phyloP scores from a whole-genome alignment of 2,113 vertebrate genomes.

The Phocoena phocoena region DNA sequence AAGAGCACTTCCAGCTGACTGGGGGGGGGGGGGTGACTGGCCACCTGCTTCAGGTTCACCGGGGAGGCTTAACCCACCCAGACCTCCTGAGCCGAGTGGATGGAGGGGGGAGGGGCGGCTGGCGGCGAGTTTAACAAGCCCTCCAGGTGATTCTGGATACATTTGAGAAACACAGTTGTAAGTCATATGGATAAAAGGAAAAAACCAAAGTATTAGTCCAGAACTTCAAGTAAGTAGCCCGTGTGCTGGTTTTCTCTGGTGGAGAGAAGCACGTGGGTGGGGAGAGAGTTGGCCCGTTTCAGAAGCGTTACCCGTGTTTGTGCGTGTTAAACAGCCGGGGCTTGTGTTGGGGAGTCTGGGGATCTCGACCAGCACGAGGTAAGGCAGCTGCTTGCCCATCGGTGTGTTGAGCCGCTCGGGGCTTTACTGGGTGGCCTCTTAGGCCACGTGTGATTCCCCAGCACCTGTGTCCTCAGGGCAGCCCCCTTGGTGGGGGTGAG shows the following conservation, averaged over 20 bases:
- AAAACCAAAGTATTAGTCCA: not conserved
- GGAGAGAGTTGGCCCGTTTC: not conserved
- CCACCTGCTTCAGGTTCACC: not conserved
- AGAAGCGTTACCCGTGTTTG: not conserved
- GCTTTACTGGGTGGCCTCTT: not conserved
- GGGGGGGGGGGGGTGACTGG: not conserved
- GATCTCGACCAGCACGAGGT: too few relatives aligned
- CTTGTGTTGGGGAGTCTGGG: not conserved
- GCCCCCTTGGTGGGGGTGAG: not conserved
- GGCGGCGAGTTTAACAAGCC: not conserved
- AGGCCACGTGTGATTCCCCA: not conserved
- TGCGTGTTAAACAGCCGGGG: not conserved
- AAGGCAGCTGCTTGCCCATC: not conserved
- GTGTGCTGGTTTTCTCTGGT: not conserved
- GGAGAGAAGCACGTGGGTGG: not conserved
- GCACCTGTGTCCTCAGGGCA: not conserved
- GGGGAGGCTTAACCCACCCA: not conserved
- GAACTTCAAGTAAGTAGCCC: not conserved
- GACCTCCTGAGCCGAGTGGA: not conserved
- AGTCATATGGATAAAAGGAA: not conserved
- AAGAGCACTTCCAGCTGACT: not conserved
- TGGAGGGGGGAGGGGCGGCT: fast-evolving
- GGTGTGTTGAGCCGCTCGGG: too few relatives aligned
- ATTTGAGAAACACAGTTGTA: not conserved
- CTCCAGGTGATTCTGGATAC: not conserved